phyloP scores from a whole-genome alignment of 2,888 invertebrate genomes.

The Apoda limacodes region DNA sequence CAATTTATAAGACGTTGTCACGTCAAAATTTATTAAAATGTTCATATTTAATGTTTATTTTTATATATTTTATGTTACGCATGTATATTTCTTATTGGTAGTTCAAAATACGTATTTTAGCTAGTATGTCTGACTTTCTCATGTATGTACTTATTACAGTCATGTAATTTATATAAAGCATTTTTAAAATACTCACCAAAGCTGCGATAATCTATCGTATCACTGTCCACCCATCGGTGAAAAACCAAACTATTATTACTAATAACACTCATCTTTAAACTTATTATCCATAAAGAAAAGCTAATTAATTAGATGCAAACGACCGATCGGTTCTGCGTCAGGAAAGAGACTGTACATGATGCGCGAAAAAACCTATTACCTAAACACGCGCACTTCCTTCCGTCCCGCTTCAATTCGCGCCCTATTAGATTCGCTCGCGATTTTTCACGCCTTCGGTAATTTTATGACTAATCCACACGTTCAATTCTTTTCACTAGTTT shows the following conservation, averaged over 20 bases:
- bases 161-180: no score
- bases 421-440: conserved; percentile 37
- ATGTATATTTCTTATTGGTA: no score
- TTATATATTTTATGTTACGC: no score
- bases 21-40: no score
- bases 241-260: conserved; percentile 24
- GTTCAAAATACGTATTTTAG: no score
- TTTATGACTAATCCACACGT: neutral
- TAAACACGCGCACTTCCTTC: conserved; percentile 45
- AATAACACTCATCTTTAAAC: conserved; percentile 29
- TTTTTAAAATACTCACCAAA: conserved; percentile 26
- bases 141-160: no score
- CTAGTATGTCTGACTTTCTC: no score
- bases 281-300: conserved; percentile 18
- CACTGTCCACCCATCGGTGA: conserved; percentile 26
- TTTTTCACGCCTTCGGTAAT: conserved; percentile 24
- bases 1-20: no score
- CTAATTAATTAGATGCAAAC: conserved; percentile 13
- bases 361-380: conserved; percentile 35
- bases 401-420: conserved; percentile 25
- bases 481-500: neutral
- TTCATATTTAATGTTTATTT: no score
- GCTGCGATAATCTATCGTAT: conserved; percentile 24
- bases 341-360: conserved; percentile 36
- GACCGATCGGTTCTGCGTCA: conserved; percentile 26